These are phyloP conservation scores for Xestia xanthographa DNA, from an alignment of 2,888 invertebrate genomes.

Conservation along the genomic window DNA sequence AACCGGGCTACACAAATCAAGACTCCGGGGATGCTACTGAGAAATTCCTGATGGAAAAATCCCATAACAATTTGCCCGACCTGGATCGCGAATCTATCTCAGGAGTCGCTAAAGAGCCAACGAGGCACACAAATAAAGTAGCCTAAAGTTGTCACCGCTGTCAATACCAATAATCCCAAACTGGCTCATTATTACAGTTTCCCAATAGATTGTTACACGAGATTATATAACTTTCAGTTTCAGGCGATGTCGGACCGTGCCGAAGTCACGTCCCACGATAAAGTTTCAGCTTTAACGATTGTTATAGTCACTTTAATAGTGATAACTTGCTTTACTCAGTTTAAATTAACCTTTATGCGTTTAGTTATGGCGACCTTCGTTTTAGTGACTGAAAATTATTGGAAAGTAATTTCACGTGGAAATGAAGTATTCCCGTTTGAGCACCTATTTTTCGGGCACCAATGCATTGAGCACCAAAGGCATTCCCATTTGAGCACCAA, in stretches of 20 bases:
- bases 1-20: no score
- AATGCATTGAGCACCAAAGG: no score
- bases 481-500: no score
- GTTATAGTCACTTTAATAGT: slow-evolving; percentile 34
- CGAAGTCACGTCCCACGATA: slow-evolving; percentile 18
- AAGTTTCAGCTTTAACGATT: slow-evolving; percentile 27
- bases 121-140: neutral
- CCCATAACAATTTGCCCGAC: no score
- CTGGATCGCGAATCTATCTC: no score
- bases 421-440: no score
- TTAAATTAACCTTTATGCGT: neutral
- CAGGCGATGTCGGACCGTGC: slow-evolving; percentile 13
- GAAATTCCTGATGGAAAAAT: no score
- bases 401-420: neutral
- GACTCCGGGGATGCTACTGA: no score
- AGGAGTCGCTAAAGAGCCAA: no score
- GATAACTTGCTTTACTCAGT: slow-evolving; percentile 16
- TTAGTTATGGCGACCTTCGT: neutral
- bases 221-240: slow-evolving; percentile 36
- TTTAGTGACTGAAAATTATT: neutral
- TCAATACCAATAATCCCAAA: slow-evolving; percentile 4
- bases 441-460: no score
- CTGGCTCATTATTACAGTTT: slow-evolving; percentile 8
- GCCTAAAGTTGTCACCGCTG: neutral
- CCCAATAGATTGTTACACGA: slow-evolving; percentile 22